Base-by-base conservation (phyloP, 2,113 vertebrate genomes). In the Aleadryas rufinucha region DNA sequence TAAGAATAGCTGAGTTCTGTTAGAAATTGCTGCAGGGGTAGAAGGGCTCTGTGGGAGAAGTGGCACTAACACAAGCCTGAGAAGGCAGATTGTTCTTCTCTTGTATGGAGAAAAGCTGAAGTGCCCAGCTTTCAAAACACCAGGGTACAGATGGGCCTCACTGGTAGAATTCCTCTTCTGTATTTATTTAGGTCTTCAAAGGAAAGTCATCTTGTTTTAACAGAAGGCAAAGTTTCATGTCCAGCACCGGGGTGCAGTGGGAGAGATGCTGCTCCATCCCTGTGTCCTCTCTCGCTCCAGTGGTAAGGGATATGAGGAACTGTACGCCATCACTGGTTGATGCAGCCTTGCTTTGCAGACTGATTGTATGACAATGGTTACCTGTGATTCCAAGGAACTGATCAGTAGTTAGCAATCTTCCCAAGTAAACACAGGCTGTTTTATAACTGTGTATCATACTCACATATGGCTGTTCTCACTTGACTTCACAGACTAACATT, bases 121-220 rank as follows among this genome's bases (percentile, higher is more conserved):
- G 31, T 16, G 7, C 3, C 15, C 41, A 77, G 27, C 26, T 87
- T 77, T 52, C 35, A 23, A 81, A 93, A 28, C 31, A 72, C 4
- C 28, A n/a, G 16, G 31, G 27, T 42, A 16, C 26, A 76, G 26
- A 37, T 17, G 13, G 20, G 16, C 27, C 20, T 68, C 0, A 0
- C 20, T 56, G 6, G 10, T 15, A 64, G 35, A 77, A 74, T 49
- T 84, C 3, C 2, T 70, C 44, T 52, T 85, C 19, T 66, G 7
- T 66, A 21, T 70, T 90, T 81, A 50, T 42, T 64, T 85, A 44
- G 26, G 11, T 22, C 11, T 71, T 74, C 33, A 44, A 78, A 82
- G 20, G 60, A 65, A 49, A 42, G 16, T 18, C 6, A 64, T 5
- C 9, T 33, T 81, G 2, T 50, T 64, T 80, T 50, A 77, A 44